These are phyloP conservation scores for Plestiodon gilberti DNA, from an alignment of 2,113 vertebrate genomes.

Conservation along the genomic window DNA sequence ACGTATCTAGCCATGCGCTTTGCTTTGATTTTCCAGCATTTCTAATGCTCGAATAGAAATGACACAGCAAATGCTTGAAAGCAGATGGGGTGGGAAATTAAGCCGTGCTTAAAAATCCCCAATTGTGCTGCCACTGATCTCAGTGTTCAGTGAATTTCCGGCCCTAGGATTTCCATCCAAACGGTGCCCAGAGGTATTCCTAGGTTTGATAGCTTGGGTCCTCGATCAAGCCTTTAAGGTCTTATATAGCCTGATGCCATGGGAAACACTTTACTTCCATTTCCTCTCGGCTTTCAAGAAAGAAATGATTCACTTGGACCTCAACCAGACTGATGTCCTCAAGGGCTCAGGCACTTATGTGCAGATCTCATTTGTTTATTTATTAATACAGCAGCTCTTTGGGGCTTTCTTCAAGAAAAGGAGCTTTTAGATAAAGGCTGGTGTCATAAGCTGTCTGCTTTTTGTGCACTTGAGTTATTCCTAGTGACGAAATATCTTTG, in stretches of 20 bases:
- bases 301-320: not conserved
- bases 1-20: constrained; percentile 2
- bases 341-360: constrained; percentile 5
- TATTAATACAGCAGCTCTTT: not conserved
- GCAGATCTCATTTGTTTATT: not conserved
- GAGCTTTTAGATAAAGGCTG: not conserved
- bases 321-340: not conserved
- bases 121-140: constrained; percentile 17
- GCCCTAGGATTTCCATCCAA: constrained; percentile 46
- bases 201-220: constrained; percentile 14
- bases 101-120: not conserved
- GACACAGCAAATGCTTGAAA: constrained; percentile 29
- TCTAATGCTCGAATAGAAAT: constrained; percentile 9
- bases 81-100: constrained; percentile 30
- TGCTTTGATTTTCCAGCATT: not conserved
- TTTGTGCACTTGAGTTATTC: not conserved
- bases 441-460: not conserved
- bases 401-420: not conserved
- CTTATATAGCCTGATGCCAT: not conserved
- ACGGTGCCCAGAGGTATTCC: constrained; percentile 20
- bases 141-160: constrained; percentile 45
- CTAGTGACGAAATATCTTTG: not conserved
- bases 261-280: not conserved
- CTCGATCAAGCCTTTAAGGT: constrained; percentile 33
- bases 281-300: not conserved